Conservation (phyloP, 1,140 invertebrate species). For the Portunus trituberculatus region DNA sequence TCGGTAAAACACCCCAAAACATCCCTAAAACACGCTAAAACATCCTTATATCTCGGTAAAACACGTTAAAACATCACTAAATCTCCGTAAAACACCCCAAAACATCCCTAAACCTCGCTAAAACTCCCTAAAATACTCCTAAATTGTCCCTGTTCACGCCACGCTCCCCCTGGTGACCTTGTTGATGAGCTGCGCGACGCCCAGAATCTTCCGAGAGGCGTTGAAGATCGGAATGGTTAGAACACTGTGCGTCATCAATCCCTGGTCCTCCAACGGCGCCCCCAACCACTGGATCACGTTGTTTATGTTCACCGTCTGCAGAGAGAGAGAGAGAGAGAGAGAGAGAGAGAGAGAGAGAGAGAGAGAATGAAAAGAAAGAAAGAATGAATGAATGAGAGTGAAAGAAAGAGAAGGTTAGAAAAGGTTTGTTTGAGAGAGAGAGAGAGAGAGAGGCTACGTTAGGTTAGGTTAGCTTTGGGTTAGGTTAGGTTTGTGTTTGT, state of each 20-base stretch:
- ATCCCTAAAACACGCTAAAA: too few species aligned
- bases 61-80: neutral
- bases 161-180: constrained; percentile 85
- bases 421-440: too few species aligned
- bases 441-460: neutral
- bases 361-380: neutral
- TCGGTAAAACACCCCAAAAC: too few species aligned
- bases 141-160: neutral
- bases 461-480: too few species aligned
- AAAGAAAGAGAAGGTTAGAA: neutral
- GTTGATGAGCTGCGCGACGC: constrained; percentile 96
- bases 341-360: neutral
- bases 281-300: constrained; percentile 72
- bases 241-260: constrained; percentile 79
- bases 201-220: constrained; percentile 91
- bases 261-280: constrained; percentile 82
- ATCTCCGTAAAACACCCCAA: neutral
- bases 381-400: neutral
- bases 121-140: too few species aligned
- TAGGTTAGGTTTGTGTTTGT: neutral
- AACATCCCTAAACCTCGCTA: too few species aligned
- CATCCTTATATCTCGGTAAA: too few species aligned
- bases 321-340: neutral
- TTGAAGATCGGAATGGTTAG: constrained; percentile 92
- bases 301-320: constrained; percentile 76